These are phyloP conservation scores for Hemithea aestivaria DNA, from an alignment of 2,888 invertebrate species.

Conservation along the genomic window DNA sequence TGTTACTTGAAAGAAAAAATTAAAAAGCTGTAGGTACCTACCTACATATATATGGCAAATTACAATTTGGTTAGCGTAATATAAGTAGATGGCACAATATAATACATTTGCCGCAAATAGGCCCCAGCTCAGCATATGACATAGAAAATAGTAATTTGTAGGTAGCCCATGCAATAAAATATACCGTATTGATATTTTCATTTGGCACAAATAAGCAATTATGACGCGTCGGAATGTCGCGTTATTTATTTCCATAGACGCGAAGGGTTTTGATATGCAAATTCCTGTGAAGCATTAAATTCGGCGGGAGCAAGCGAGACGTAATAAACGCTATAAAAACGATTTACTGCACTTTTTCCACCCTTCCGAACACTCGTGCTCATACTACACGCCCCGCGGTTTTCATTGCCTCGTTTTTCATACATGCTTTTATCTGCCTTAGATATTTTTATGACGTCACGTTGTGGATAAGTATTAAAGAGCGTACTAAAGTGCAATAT, in stretches of 20 bases:
- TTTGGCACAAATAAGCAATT: too few relatives aligned
- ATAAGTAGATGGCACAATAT: too few relatives aligned
- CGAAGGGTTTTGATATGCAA: constrained; percentile 55
- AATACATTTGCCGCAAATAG: too few relatives aligned
- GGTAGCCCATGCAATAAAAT: too few relatives aligned
- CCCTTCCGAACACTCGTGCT: constrained; percentile 40
- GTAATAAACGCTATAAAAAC: constrained; percentile 70
- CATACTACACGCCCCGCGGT: constrained; percentile 27
- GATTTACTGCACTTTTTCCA: constrained; percentile 66
- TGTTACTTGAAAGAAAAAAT: too few relatives aligned
- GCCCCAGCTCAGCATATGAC: too few relatives aligned
- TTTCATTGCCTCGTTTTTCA: constrained; percentile 33
- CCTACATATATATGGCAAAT: too few relatives aligned
- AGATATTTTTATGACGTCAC: constrained; percentile 21
- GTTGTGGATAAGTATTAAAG: constrained; percentile 11
- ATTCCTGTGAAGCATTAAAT: constrained; percentile 55
- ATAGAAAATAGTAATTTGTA: too few relatives aligned
- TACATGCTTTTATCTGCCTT: constrained; percentile 23
- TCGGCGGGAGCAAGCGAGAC: constrained; percentile 38
- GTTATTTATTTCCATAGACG: constrained; percentile 30
- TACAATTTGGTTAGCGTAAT: too few relatives aligned
- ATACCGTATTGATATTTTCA: too few relatives aligned
- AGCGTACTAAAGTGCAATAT: too few relatives aligned
- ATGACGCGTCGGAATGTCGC: constrained; percentile 7
- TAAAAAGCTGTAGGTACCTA: too few relatives aligned